phyloP scores from a whole-genome alignment of 2,797 vertebrate genomes.

The Chanos chanos region DNA sequence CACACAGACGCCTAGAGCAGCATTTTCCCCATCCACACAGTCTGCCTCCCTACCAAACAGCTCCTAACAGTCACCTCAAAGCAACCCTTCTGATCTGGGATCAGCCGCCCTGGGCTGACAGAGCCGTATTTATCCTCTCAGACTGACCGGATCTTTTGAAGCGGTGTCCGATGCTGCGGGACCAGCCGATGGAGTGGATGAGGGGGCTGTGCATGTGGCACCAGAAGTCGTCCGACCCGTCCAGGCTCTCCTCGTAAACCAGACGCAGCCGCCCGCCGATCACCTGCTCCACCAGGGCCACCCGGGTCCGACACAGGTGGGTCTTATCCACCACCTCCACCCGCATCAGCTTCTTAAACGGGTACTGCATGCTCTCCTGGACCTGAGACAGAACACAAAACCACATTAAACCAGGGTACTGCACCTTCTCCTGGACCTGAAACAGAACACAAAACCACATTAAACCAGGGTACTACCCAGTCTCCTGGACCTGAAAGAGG shows the following conservation, averaged over 20 bases:
- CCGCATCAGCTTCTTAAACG: slow-evolving; percentile 95
- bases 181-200: slow-evolving; percentile 96
- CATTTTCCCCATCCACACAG: too few species aligned
- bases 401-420: too few species aligned
- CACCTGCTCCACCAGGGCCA: slow-evolving; percentile 91
- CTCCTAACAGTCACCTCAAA: too few species aligned
- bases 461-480: too few species aligned
- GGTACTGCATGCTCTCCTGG: slow-evolving; percentile 92
- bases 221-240: slow-evolving; percentile 96
- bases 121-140: too few species aligned
- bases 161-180: slow-evolving; percentile 94
- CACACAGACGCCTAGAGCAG: too few species aligned
- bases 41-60: too few species aligned
- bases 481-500: too few species aligned
- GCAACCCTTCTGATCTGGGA: too few species aligned
- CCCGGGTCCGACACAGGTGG: slow-evolving; percentile 92
- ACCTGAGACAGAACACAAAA: slow-evolving; percentile 68
- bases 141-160: slow-evolving; percentile 93
- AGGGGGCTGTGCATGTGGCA: slow-evolving; percentile 98
- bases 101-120: too few species aligned
- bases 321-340: slow-evolving; percentile 99
- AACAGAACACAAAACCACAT: too few species aligned
- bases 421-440: too few species aligned
- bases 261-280: slow-evolving; percentile 90
- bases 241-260: slow-evolving; percentile 94